These are phyloP conservation scores for Lasioglossum leucozonium DNA, from an alignment of 2,888 invertebrate species.

Conservation along the genomic window DNA sequence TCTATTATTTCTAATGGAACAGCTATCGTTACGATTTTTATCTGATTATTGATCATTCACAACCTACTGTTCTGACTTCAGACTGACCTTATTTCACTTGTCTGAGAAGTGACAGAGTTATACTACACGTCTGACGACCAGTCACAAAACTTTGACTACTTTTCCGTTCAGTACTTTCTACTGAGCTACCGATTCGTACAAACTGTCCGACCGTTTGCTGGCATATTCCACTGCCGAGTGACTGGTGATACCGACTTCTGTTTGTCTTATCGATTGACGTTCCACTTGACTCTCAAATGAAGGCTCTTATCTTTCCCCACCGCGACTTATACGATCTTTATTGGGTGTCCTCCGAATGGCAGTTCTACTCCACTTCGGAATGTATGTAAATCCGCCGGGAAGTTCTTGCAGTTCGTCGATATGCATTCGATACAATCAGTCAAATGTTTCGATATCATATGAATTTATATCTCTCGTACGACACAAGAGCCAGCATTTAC, in stretches of 20 bases:
- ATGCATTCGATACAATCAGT: constrained; percentile 1
- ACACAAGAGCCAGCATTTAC: constrained; percentile 2
- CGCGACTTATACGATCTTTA: constrained; percentile 8
- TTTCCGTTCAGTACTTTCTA: background rate
- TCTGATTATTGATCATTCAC: no score
- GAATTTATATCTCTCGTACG: constrained; percentile 9
- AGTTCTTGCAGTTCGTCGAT: background rate
- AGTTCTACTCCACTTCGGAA: constrained; percentile 6
- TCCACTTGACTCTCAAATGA: constrained; percentile 5
- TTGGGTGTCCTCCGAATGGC: background rate
- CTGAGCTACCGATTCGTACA: background rate
- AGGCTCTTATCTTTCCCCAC: background rate
- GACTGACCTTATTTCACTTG: no score
- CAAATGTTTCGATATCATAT: constrained; percentile 1
- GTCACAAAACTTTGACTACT: background rate
- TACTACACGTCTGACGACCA: background rate
- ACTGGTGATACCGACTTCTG: background rate
- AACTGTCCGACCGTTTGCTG: background rate
- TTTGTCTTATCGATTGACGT: background rate
- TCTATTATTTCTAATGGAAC: no score
- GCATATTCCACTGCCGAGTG: background rate
- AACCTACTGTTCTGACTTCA: no score
- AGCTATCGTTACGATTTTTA: no score
- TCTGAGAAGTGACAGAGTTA: background rate
- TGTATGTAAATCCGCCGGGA: background rate